Evolutionary conservation across 2,888 invertebrate genomes (phyloP).

Genomic region (Drosophila neotestacea): DNA sequence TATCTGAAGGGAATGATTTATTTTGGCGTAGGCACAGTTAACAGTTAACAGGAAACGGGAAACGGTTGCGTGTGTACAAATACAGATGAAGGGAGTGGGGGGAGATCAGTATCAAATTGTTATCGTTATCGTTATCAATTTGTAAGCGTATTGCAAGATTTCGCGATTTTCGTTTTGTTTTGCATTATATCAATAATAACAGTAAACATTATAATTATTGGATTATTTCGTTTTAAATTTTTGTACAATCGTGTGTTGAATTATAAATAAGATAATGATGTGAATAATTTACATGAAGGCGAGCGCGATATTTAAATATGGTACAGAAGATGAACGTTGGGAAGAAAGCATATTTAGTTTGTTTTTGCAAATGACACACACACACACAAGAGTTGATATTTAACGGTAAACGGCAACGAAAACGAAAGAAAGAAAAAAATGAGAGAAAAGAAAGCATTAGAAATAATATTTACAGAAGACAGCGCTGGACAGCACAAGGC

Average conservation of each 20-base stretch:
- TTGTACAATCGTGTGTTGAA: conserved; percentile 34
- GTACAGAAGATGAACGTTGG: conserved; percentile 47
- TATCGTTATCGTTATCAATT: conserved; percentile 58
- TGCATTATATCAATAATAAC: conserved; percentile 16
- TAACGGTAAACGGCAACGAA: conserved; percentile 59
- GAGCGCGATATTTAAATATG: conserved; percentile 15
- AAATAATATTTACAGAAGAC: conserved; percentile 47
- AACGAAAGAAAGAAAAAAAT: conserved; percentile 38
- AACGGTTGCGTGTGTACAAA: conserved; percentile 46
- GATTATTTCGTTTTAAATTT: conserved; percentile 25
- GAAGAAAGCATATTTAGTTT: conserved; percentile 41
- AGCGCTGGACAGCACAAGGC: conserved; percentile 1
- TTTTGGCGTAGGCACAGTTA: conserved; percentile 33
- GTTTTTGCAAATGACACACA: conserved; percentile 37
- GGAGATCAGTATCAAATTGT: conserved; percentile 51
- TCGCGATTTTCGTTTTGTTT: conserved; percentile 8
- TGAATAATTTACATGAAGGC: conserved; percentile 52
- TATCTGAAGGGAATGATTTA: conserved; percentile 86
- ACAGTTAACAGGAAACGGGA: conserved; percentile 32
- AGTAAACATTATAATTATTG: conserved; percentile 21
- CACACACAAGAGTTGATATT: conserved; percentile 42
- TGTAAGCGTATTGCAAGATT: conserved; percentile 24
- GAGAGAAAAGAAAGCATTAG: conserved; percentile 58
- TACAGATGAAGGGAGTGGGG: conserved; percentile 25
- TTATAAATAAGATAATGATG: conserved; percentile 16